These are phyloP conservation scores for Heliocidaris tuberculata DNA, from an alignment of 35 echinoderm and acorn worm species.

Conservation along the genomic window DNA sequence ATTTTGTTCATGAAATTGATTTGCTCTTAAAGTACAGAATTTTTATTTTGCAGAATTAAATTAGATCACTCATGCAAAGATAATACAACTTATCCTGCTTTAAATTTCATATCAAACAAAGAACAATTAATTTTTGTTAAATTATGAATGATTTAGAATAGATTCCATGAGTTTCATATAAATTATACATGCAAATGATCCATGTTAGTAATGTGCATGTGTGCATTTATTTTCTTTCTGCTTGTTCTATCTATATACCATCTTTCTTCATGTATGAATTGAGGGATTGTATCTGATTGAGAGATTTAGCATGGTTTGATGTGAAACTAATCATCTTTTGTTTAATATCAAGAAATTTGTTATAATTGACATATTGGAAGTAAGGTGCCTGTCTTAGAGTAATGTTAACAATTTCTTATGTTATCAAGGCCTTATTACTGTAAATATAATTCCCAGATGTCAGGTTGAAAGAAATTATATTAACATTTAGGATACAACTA, in stretches of 20 bases:
- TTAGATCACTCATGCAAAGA: no score
- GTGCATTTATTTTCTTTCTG: background rate
- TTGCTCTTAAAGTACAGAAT: no score
- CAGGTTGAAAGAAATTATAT: background rate
- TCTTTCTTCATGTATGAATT: background rate
- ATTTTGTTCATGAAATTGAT: no score
- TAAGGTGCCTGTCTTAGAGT: background rate
- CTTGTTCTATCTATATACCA: background rate
- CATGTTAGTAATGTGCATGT: background rate
- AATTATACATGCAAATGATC: background rate
- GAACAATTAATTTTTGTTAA: no score
- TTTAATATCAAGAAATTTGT: background rate
- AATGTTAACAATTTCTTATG: no score
- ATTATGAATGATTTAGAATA: background rate
- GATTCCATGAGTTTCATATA: background rate
- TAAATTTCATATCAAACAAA: no score
- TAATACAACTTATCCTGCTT: no score
- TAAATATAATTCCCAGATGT: background rate
- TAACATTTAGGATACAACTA: background rate
- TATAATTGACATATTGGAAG: background rate
- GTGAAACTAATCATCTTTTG: slow-evolving; percentile 10
- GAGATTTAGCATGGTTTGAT: slow-evolving; percentile 25
- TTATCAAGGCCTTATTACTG: background rate
- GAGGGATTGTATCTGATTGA: background rate
- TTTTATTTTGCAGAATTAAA: no score